Conservation (phyloP, 2,888 invertebrate genomes). For the Oithona nana region DNA sequence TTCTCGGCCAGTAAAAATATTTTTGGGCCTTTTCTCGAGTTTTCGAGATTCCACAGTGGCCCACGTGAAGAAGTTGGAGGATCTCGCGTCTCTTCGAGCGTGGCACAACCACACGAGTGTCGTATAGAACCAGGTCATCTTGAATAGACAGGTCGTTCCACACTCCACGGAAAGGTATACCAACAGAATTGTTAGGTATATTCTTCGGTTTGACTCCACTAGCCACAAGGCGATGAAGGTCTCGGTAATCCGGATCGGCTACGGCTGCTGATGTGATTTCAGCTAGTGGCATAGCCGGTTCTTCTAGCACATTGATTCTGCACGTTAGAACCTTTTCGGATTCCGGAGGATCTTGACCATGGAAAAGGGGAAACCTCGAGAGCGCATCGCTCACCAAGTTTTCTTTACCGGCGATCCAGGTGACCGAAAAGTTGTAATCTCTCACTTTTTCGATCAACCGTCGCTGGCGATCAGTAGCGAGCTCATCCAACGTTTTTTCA, state of each 20-base stretch:
- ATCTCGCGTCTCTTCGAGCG: not conserved
- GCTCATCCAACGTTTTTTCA: not conserved
- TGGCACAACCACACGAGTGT: not conserved
- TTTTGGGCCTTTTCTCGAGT: not conserved
- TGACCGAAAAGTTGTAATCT: not conserved
- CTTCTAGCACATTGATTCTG: not conserved
- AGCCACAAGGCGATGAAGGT: not conserved
- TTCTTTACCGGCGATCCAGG: not conserved
- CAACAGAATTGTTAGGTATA: not conserved
- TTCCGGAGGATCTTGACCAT: not conserved
- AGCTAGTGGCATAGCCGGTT: not conserved
- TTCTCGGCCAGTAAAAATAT: not conserved
- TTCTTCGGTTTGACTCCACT: not conserved
- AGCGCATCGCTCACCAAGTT: not conserved
- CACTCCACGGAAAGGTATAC: not conserved
- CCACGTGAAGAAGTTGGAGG: not conserved
- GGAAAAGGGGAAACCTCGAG: not conserved
- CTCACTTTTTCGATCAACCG: not conserved
- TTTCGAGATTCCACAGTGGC: not conserved
- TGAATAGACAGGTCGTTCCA: not conserved
- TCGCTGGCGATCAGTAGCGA: not conserved
- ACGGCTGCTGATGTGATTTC: not conserved
- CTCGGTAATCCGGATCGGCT: not conserved
- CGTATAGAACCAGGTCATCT: not conserved
- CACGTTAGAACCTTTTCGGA: not conserved